Evolutionary conservation across 2,797 vertebrate species (phyloP), one percentile per base, ranked within the genome.

Genomic region (Meriones psammophilus): DNA sequence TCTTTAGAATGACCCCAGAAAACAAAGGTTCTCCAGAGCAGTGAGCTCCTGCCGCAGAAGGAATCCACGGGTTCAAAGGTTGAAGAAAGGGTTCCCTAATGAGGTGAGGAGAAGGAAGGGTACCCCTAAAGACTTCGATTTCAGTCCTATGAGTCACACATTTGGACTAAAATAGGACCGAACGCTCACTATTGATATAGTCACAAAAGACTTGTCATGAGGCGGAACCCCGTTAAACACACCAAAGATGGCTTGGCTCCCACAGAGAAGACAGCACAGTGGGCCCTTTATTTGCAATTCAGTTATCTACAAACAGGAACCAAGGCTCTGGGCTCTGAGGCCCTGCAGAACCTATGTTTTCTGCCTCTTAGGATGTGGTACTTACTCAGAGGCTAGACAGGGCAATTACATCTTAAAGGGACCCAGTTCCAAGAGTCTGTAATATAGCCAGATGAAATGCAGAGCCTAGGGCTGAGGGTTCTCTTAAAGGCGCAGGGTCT

Each of bases 371-470:
- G 3, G 56, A 50, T 3, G 26, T 28, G 50, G 68, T n/a, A 28
- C 20, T 64, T 69, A 22, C 39, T 56, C 30, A 54, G 54, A n/a
- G 9, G 5, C 54, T 26, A 62, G 7, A 4, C 39, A 26, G 8
- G 9, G 79, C 26, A 20, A 28, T 54, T 36, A 9, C 3, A n/a
- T 73, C 1, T 1, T 0, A 30, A 33, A 42, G 73, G n/a, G 14
- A 8, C 39, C 76, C 54, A 46, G 73, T 94, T 50, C 85, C 74
- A 66, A 93, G 92, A 10, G 14, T 88, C 60, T 96, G 36, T 18
- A 56, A 68, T 2, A 66, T 36, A 84, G 12, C 22, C 64, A 56
- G 88, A 58, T 66, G 56, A 94, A 95, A 64, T 20, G n/a, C 7
- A 89, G 50, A 33, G 46, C 36, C 66, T 50, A 78, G 69, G 42